Evolutionary conservation across 1,140 invertebrate species (phyloP), one percentile per base, ranked within the genome.

Genomic region (Drosophila pachea): DNA sequence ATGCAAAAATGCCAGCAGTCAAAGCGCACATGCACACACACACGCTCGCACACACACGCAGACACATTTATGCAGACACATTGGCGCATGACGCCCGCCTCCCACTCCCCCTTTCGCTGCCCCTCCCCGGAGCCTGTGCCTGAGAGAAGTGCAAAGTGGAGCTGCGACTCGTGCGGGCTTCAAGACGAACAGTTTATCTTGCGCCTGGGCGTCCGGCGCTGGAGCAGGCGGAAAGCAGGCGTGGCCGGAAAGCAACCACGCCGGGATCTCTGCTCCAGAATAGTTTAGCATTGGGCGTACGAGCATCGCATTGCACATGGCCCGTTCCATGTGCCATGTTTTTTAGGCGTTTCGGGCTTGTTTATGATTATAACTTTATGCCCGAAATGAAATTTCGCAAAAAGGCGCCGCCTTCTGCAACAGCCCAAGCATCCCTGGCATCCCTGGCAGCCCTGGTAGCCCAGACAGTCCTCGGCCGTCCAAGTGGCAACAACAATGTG

Each of bases 1-100:
- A 84, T 86, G 76, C 81, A 84, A 84, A 84, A 86, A 86, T 84
- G 76, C 73, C 79, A 78, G 78, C 73, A 81, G 78, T 83, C 70
- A 83, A 75, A 82, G 73, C 62, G 56, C 64, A 69, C 43, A 43
- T 55, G 71, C 32, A 60, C 40, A 55, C 42, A 42, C 40, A 45
- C 38, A 47, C 32, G 63, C 35, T 53, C 12, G 62, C 12, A 14
- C 11, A 3, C 16, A 56, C 7, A 47, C 16, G 49, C 45, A 60
- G 38, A 68, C n/a, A 42, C 16, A 73, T 55, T 63, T 58, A 78
- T 70, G 67, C 62, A 72, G 42, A 76, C 38, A 66, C 54, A 64
- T 62, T 69, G 74, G 78, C 61, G 67, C 72, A 75, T 22, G 22
- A 22, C 1, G 22, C 22, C 67, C 71, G 74, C 76, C 73, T 68